These are phyloP conservation scores for Aspidoscelis tigris DNA, from an alignment of 2,113 vertebrate genomes.

Conservation along the genomic window DNA sequence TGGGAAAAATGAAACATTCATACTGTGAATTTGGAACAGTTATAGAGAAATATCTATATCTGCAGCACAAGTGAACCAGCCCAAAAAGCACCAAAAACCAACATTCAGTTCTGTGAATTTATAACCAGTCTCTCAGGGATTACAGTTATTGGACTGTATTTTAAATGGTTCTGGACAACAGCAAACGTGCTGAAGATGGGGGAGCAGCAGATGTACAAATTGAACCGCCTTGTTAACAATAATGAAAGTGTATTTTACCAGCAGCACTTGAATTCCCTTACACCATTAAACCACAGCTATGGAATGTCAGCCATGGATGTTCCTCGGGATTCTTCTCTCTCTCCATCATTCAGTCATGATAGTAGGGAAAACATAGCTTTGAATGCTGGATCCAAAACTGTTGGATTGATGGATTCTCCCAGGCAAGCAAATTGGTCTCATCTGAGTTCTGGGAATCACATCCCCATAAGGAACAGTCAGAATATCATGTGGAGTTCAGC, in stretches of 20 bases:
- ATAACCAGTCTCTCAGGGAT: constrained; percentile 78
- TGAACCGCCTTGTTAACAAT: constrained; percentile 76
- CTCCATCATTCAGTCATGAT: constrained; percentile 82
- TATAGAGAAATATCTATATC: constrained; percentile 62
- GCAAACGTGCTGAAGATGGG: constrained; percentile 79
- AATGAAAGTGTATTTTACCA: constrained; percentile 82
- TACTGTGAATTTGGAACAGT: constrained; percentile 50
- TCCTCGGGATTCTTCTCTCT: constrained; percentile 80
- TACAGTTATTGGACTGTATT: constrained; percentile 53
- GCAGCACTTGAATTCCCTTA: constrained; percentile 73
- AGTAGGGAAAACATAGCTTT: constrained; percentile 75
- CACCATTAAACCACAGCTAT: constrained; percentile 78
- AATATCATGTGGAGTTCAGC: constrained; percentile 79
- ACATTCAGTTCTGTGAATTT: constrained; percentile 16
- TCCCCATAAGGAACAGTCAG: constrained; percentile 73
- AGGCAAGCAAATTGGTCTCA: constrained; percentile 78
- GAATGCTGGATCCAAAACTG: constrained; percentile 76
- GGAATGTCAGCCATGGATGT: constrained; percentile 76
- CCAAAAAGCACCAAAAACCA: constrained; percentile 50
- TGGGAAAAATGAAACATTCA: constrained; percentile 69
- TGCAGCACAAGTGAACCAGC: constrained; percentile 64
- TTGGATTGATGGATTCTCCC: constrained; percentile 76
- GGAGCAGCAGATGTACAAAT: constrained; percentile 85
- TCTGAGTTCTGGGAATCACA: constrained; percentile 77
- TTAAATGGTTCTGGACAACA: constrained; percentile 74